Evolutionary conservation across 23 tunicate genomes (phyloP), one percentile per base, ranked within the genome.

Genomic region (Oikopleura dioica): DNA sequence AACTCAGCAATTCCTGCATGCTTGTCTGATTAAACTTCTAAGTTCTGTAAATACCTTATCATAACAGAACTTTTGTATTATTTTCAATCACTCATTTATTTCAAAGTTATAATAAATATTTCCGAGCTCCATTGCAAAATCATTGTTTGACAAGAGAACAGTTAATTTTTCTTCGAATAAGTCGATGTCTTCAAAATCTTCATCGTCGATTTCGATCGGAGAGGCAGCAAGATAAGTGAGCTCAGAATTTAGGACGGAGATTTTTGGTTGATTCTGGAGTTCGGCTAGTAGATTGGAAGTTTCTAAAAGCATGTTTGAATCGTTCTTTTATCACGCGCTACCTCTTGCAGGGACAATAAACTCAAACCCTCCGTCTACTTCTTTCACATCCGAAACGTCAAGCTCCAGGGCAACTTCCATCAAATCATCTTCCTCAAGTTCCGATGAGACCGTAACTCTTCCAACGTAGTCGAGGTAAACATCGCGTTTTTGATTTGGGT

Each of bases 381-480:
- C 72, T 63, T 21, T 5, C 16, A 63, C 33, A 31, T 63, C 72
- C 2, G 26, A 31, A 23, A 31, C 72, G 33, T 63, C 72, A 63
- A 63, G 72, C 26, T 63, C 72, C 4, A 63, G 72, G 30, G 30
- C 72, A 63, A 63, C 26, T 63, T 63, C 72, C 72, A 63, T 63
- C 33, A 63, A 23, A 16, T 63, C 72, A 63, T 63, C 72, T 16
- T 63, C 72, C 4, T 4, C 2, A 12, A 63, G 26, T 21, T 63
- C 26, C 33, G 72, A 21, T 63, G 16, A 2, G 33, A 63, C 72
- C 29, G 33, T 24, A 12, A 63, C 26, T 5, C 16, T 2, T 12
- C 72, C 72, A 63, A 63, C 72, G 26, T 63, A 28, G 2, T 63
- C 72, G 16, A 28, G 26, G n/a, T n/a, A n/a, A n/a, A n/a, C n/a